A percentile compares a stretch with the other conserved stretches of the same genome.
Evolutionary conservation across 2,888 invertebrate species (phyloP).

Genomic region (Anthrax anthrax): DNA sequence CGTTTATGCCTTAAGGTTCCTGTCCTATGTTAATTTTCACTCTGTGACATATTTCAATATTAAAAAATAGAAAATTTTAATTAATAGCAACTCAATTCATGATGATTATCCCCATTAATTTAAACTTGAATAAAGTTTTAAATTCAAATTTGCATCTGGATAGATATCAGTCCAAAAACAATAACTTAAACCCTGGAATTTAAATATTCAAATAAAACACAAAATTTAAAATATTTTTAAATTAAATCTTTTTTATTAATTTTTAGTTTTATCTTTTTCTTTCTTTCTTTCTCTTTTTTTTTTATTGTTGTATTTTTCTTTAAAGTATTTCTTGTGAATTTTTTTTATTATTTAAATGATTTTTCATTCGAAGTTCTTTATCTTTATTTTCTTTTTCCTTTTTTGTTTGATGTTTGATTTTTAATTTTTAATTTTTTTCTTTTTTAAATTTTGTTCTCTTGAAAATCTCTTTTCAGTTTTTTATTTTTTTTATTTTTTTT

Average conservation of each 20-base stretch:
- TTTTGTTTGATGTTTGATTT: not conserved
- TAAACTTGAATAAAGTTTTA: too few relatives aligned
- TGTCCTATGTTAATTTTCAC: too few relatives aligned
- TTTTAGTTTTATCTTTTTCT: not conserved
- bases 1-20: too few relatives aligned
- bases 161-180: too few relatives aligned
- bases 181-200: too few relatives aligned
- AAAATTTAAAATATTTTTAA: not conserved
- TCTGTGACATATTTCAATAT: too few relatives aligned
- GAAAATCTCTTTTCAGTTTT: constrained; percentile 2
- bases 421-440: constrained; percentile 1
- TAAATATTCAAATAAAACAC: not conserved
- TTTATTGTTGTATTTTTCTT: not conserved
- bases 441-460: not conserved
- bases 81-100: too few relatives aligned
- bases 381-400: constrained; percentile 1
- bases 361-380: not conserved
- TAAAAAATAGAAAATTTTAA: too few relatives aligned
- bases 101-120: too few relatives aligned
- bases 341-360: constrained; percentile 2
- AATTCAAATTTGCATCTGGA: too few relatives aligned
- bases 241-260: not conserved
- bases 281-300: not conserved
- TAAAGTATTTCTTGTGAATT: not conserved
- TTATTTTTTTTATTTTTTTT: constrained; percentile 4